Evolutionary conservation across 2,888 invertebrate genomes (phyloP).

Genomic region (Habroteleia sp.): DNA sequence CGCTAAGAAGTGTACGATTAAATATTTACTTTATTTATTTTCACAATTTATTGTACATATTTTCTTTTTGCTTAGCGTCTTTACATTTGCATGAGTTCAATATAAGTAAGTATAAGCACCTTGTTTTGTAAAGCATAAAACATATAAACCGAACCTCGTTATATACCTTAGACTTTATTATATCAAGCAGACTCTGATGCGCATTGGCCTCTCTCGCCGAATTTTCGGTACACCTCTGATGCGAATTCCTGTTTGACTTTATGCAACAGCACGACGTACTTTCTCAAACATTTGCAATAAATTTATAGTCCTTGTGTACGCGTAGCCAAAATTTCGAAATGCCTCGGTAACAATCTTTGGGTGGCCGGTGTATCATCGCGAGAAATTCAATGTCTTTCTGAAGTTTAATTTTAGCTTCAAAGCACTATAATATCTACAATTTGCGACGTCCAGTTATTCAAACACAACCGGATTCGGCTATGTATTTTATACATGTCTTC

Average conservation of each 20-base stretch:
- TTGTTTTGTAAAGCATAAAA: constrained; percentile 15
- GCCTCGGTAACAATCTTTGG: constrained; percentile 24
- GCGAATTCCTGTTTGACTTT: constrained; percentile 55
- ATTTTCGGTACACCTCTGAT: constrained; percentile 66
- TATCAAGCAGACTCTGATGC: constrained; percentile 62
- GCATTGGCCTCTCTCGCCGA: constrained; percentile 61
- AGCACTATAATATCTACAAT: constrained; percentile 24
- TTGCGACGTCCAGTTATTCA: constrained; percentile 13
- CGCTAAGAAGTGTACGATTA: constrained; percentile 30
- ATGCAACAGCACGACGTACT: constrained; percentile 52
- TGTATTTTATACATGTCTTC: constrained; percentile 2
- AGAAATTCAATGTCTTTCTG: constrained; percentile 37
- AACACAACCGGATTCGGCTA: constrained; percentile 31
- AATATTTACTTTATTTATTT: constrained; percentile 35
- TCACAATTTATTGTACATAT: constrained; percentile 42
- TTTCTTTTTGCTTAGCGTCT: constrained; percentile 37
- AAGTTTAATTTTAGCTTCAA: constrained; percentile 41
- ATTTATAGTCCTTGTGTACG: constrained; percentile 38
- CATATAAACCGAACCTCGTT: constrained; percentile 57
- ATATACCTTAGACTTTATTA: constrained; percentile 76
- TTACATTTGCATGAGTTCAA: constrained; percentile 35
- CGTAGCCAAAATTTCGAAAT: constrained; percentile 43
- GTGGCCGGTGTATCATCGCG: constrained; percentile 43
- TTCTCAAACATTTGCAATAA: constrained; percentile 46
- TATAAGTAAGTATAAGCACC: constrained; percentile 35